A percentile compares a stretch with the other conserved stretches of the same genome.
phyloP scores from a whole-genome alignment of 2,888 invertebrate genomes.

The Saturnia japonica region DNA sequence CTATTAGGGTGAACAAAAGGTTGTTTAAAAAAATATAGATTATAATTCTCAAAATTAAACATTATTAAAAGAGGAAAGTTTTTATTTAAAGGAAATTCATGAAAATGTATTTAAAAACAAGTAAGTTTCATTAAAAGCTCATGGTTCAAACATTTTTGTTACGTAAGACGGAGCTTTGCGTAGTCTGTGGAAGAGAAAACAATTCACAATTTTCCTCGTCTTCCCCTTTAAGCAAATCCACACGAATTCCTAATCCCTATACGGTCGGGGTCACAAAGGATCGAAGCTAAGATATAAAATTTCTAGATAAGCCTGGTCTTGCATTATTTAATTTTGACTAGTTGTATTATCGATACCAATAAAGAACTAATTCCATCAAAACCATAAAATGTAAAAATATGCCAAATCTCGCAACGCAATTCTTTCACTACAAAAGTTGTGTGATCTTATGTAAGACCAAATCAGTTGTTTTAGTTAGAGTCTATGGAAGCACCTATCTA shows the following conservation, averaged over 20 bases:
- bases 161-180: constrained; percentile 53
- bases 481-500: too few species aligned
- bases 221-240: constrained; percentile 72
- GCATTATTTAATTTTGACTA: not conserved
- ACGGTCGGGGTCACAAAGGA: constrained; percentile 60
- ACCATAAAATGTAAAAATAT: too few species aligned
- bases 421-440: too few species aligned
- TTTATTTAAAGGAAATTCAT: not conserved
- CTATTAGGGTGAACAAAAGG: too few species aligned
- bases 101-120: constrained; percentile 39
- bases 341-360: not conserved
- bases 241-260: constrained; percentile 73
- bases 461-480: too few species aligned
- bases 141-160: constrained; percentile 52
- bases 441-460: too few species aligned
- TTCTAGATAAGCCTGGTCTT: constrained; percentile 36
- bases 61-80: not conserved
- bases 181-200: constrained; percentile 66
- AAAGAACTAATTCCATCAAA: too few species aligned
- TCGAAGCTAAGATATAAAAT: constrained; percentile 52
- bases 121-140: constrained; percentile 48
- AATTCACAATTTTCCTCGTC: constrained; percentile 69
- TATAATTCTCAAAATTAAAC: not conserved
- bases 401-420: too few species aligned
- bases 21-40: too few species aligned